phyloP scores from a whole-genome alignment of 2,797 vertebrate genomes.

The Trichosurus vulpecula region DNA sequence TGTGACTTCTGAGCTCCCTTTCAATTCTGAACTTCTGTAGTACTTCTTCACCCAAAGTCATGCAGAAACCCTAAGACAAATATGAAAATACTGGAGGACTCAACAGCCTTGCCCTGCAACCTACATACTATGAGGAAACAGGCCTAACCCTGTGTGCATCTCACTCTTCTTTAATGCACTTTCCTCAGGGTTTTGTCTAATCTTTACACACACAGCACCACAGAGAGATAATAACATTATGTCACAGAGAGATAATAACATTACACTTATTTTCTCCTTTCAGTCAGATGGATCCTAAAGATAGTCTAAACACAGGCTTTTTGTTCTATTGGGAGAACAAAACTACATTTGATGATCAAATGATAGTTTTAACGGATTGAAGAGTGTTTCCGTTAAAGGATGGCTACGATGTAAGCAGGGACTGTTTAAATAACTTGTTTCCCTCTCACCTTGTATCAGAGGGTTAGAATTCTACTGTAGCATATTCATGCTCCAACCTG shows the following conservation, averaged over 20 bases:
- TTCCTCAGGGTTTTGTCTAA: conserved; percentile 1
- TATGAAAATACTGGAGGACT: rapidly evolving
- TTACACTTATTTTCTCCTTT: conserved; percentile 43
- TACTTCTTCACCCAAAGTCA: neutral
- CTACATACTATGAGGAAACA: neutral
- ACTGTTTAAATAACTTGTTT: conserved; percentile 79
- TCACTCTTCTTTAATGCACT: neutral
- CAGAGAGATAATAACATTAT: neutral
- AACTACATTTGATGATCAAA: conserved; percentile 59
- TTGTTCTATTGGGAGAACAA: conserved; percentile 61
- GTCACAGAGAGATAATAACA: neutral
- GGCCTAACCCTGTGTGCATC: rapidly evolving
- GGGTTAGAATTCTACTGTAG: conserved; percentile 78
- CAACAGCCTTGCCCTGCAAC: neutral
- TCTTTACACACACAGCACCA: neutral
- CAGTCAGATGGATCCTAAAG: conserved; percentile 32
- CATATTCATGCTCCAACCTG: conserved; percentile 81
- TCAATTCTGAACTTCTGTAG: neutral
- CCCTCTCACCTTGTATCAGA: conserved; percentile 73
- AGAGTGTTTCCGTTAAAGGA: conserved; percentile 66
- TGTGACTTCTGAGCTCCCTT: neutral
- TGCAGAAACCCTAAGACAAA: neutral
- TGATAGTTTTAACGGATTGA: conserved; percentile 59
- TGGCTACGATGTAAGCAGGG: neutral
- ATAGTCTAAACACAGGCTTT: conserved; percentile 64